Conservation (phyloP, 2,113 vertebrate species). For the Urocitellus parryii region DNA sequence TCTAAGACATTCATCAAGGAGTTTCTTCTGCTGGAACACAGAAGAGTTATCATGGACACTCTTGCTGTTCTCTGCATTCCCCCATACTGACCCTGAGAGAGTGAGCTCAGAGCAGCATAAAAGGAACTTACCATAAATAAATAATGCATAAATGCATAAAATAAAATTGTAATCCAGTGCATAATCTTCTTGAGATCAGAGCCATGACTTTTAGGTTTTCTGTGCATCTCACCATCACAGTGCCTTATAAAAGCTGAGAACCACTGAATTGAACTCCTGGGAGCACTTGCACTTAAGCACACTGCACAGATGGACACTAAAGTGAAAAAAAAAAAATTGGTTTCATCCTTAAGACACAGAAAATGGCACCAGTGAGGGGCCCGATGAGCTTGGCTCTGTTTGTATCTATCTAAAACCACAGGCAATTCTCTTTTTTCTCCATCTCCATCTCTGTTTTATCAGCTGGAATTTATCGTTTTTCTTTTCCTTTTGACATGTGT, state of each 20-base stretch:
- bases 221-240: accelerated
- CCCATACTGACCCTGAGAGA: neutral
- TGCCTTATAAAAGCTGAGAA: neutral
- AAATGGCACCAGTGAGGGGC: neutral
- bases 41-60: accelerated
- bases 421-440: neutral
- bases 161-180: neutral
- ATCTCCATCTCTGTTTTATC: neutral
- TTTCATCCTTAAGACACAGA: neutral
- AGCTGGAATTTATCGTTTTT: constrained; percentile 41
- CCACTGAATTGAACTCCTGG: neutral
- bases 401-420: neutral
- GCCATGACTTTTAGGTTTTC: neutral
- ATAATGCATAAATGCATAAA: neutral
- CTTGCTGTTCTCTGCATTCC: neutral
- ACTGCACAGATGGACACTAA: accelerated
- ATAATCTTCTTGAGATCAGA: neutral
- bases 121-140: neutral
- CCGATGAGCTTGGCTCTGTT: neutral
- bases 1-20: neutral
- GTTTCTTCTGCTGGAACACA: neutral
- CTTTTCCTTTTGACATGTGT: constrained; percentile 46
- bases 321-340: neutral
- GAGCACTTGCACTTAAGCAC: neutral
- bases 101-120: neutral